phyloP scores from a whole-genome alignment of 1,140 invertebrate species.

The Drosophila nigrodunni region DNA sequence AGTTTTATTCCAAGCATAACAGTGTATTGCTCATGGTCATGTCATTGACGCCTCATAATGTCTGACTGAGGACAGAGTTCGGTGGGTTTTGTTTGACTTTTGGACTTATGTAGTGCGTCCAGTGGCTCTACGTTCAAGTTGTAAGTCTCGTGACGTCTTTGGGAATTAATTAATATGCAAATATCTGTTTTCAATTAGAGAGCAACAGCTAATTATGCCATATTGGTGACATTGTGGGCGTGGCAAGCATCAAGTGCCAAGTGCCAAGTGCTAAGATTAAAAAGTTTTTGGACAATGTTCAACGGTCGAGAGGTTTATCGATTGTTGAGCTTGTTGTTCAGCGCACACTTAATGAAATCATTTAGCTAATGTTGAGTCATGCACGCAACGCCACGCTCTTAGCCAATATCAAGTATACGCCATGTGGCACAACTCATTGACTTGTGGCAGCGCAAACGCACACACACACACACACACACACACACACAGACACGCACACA shows the following conservation, averaged over 20 bases:
- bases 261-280: constrained; percentile 25
- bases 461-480: constrained; percentile 2
- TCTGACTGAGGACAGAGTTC: constrained; percentile 1
- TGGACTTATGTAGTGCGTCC: constrained; percentile 2
- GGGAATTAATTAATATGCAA: constrained; percentile 49
- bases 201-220: constrained; percentile 39
- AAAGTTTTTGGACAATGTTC: constrained; percentile 21
- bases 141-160: constrained; percentile 2
- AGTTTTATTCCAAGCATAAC: constrained; percentile 11
- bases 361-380: constrained; percentile 44
- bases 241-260: constrained; percentile 4
- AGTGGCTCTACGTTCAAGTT: neutral
- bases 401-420: constrained; percentile 71
- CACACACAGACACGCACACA: constrained; percentile 2
- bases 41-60: constrained; percentile 42
- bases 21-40: constrained; percentile 46
- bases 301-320: constrained; percentile 38
- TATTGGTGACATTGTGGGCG: constrained; percentile 13
- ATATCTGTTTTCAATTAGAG: constrained; percentile 38
- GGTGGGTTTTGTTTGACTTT: constrained; percentile 20
- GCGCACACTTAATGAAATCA: constrained; percentile 73
- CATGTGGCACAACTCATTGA: constrained; percentile 79
- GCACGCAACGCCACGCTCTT: constrained; percentile 57
- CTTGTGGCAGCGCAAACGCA: constrained; percentile 45
- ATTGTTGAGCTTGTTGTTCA: constrained; percentile 51